Percentiles rank a stretch among this genome's conserved stretches.
These are phyloP conservation scores for Otis tarda DNA, from an alignment of 2,113 vertebrate species.

Conservation along the genomic window DNA sequence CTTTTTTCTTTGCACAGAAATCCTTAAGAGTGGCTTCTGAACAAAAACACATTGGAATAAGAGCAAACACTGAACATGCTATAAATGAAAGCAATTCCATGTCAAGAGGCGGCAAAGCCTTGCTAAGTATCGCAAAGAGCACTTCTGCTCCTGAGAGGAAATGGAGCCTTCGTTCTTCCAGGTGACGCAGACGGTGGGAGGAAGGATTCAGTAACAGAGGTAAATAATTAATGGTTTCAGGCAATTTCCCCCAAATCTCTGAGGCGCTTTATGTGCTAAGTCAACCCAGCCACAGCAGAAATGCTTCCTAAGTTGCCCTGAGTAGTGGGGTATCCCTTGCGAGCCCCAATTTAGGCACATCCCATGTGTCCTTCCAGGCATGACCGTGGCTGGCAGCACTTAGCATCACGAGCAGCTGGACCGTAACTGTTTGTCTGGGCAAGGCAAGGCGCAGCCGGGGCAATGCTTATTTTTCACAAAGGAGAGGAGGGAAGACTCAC, in stretches of 20 bases:
- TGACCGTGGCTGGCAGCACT: neutral
- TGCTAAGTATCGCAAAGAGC: neutral
- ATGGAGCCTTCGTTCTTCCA: neutral
- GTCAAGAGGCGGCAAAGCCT: neutral
- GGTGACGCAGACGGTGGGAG: neutral
- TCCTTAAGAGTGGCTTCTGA: neutral
- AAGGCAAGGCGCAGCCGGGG: neutral
- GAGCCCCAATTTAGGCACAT: neutral
- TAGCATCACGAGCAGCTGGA: accelerated
- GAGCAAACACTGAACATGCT: neutral
- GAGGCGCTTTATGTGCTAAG: neutral
- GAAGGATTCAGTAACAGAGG: neutral
- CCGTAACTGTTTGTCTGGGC: accelerated
- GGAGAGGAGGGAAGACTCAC: neutral
- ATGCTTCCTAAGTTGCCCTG: neutral
- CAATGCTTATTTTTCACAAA: accelerated
- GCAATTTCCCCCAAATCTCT: neutral
- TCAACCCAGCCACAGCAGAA: neutral
- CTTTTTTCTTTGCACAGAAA: neutral
- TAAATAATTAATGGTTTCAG: neutral
- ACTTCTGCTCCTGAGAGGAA: neutral
- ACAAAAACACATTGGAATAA: neutral
- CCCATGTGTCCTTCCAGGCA: neutral
- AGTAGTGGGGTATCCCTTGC: accelerated
- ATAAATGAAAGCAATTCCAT: neutral